phyloP scores from a whole-genome alignment of 2,888 invertebrate species.

The Glaucopsyche alexis region DNA sequence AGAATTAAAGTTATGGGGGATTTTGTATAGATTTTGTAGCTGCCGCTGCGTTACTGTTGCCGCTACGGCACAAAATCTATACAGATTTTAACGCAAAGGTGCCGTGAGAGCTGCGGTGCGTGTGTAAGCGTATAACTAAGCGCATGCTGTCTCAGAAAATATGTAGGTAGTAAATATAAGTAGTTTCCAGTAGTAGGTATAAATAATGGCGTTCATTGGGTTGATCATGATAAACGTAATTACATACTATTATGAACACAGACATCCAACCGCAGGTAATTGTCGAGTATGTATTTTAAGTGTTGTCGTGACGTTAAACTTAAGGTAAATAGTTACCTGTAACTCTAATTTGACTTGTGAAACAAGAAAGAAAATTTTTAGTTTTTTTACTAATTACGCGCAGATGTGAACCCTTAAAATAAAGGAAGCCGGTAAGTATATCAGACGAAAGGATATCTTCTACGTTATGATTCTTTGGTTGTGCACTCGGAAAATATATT shows the following conservation, averaged over 20 bases:
- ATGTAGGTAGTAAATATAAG: too few relatives aligned
- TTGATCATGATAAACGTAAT: background rate
- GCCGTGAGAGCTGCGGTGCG: too few relatives aligned
- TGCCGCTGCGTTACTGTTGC: too few relatives aligned
- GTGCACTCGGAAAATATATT: background rate
- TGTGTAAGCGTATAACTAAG: too few relatives aligned
- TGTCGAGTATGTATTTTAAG: constrained; percentile 12
- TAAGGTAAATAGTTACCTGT: constrained; percentile 5
- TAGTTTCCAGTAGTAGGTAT: background rate
- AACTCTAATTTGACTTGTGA: constrained; percentile 12
- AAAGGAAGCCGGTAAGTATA: constrained; percentile 32
- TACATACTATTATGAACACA: background rate
- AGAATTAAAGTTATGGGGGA: too few relatives aligned
- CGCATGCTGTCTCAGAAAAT: too few relatives aligned
- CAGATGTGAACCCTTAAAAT: constrained; percentile 35
- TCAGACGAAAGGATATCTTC: constrained; percentile 30
- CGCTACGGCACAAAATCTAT: too few relatives aligned
- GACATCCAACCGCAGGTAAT: background rate
- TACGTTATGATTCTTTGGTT: constrained; percentile 28
- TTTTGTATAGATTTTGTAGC: too few relatives aligned
- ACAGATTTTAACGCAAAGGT: too few relatives aligned
- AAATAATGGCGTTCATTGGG: background rate
- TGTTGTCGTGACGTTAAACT: background rate
- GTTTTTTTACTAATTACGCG: constrained; percentile 34
- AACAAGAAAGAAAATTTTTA: constrained; percentile 28